These are phyloP conservation scores for mouse (Mus musculus) DNA, from an alignment of 2,113 vertebrate genomes.

Conservation along the genomic window GRCm39 chr9:23529001-23529500, in stretches of 20 bases:
- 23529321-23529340: background rate
- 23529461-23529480: background rate
- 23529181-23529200: background rate
- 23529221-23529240: background rate
- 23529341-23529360: background rate
- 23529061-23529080: background rate
- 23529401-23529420: background rate
- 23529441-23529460: background rate
- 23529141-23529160: background rate
- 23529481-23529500: background rate
- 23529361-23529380: background rate
- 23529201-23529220: background rate
- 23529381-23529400: background rate
- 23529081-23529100: background rate
- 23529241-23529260: background rate
- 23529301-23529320: background rate
- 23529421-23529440: background rate
- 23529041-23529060: background rate
- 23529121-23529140: background rate
- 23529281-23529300: background rate
- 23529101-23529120: background rate
- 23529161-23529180: background rate
- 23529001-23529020: background rate
- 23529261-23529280: background rate
- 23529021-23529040: background rate